phyloP scores from a whole-genome alignment of 2,113 vertebrate genomes.

The Eudyptes chrysolophus region DNA sequence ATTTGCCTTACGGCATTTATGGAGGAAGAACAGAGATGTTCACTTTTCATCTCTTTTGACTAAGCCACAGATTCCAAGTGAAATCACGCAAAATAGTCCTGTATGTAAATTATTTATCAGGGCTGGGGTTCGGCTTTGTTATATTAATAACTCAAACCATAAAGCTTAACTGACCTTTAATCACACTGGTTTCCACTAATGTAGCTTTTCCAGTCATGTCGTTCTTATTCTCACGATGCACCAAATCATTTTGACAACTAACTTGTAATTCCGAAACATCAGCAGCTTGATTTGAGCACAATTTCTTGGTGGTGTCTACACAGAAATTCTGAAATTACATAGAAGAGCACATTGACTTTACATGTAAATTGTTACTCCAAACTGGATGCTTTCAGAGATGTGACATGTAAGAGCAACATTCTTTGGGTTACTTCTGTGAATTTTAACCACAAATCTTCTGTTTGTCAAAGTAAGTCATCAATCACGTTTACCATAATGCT shows the following conservation, averaged over 20 bases:
- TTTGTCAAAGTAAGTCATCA: background rate
- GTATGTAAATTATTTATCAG: background rate
- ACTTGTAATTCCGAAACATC: background rate
- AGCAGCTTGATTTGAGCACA: background rate
- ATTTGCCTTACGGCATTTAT: background rate
- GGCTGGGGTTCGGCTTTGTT: background rate
- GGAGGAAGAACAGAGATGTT: background rate
- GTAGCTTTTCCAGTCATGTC: background rate
- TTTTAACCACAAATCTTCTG: constrained; percentile 9
- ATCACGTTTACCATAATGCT: background rate
- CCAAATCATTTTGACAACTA: constrained; percentile 47
- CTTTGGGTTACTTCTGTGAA: background rate
- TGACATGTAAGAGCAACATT: background rate
- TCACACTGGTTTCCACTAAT: background rate
- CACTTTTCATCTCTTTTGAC: background rate
- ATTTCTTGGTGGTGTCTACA: constrained; percentile 34
- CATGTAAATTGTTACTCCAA: constrained; percentile 13
- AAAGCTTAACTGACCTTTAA: constrained; percentile 35
- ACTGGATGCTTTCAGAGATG: background rate
- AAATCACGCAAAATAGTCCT: background rate
- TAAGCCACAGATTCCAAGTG: background rate
- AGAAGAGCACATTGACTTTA: constrained; percentile 5
- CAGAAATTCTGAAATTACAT: constrained; percentile 71
- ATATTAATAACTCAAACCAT: background rate
- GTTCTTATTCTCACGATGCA: background rate